Percentiles rank a stretch among this genome's conserved stretches.
These are phyloP conservation scores for Drosophila arawakana DNA, from an alignment of 1,140 invertebrate species.

Conservation along the genomic window DNA sequence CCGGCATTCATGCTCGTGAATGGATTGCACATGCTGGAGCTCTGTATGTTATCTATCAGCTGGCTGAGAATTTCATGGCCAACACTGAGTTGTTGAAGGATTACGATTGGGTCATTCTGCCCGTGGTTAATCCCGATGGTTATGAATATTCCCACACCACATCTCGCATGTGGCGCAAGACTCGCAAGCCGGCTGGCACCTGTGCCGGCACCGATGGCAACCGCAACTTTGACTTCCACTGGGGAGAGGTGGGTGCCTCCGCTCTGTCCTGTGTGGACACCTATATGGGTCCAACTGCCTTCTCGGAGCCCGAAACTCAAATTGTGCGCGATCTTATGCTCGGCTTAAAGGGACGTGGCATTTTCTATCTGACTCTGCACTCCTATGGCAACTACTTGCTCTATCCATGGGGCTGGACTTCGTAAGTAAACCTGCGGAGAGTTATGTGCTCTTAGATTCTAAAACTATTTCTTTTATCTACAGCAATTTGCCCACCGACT, in stretches of 20 bases:
- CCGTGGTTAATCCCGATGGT: conserved; percentile 86
- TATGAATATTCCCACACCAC: conserved; percentile 77
- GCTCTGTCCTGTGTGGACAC: conserved; percentile 88
- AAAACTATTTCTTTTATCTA: neutral
- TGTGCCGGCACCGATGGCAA: conserved; percentile 88
- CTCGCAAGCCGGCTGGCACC: conserved; percentile 63
- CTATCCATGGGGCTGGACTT: conserved; percentile 90
- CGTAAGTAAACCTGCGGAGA: conserved; percentile 63
- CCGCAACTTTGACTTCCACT: conserved; percentile 89
- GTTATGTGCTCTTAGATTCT: conserved; percentile 64
- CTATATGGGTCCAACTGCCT: conserved; percentile 87
- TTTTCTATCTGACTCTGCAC: conserved; percentile 90
- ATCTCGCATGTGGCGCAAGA: conserved; percentile 86
- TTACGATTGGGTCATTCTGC: conserved; percentile 87
- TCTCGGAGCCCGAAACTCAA: conserved; percentile 89
- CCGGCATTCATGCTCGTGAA: conserved; percentile 88
- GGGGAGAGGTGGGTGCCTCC: conserved; percentile 89
- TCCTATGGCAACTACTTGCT: conserved; percentile 89
- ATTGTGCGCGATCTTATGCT: conserved; percentile 84
- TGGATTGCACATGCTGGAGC: conserved; percentile 89
- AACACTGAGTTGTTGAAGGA: conserved; percentile 84
- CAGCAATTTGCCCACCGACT: conserved; percentile 70
- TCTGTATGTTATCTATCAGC: conserved; percentile 87
- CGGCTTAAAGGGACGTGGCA: conserved; percentile 85
- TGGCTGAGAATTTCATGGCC: conserved; percentile 86